phyloP scores from a whole-genome alignment of 2,797 vertebrate genomes.

The Rhyacichthys aspro region DNA sequence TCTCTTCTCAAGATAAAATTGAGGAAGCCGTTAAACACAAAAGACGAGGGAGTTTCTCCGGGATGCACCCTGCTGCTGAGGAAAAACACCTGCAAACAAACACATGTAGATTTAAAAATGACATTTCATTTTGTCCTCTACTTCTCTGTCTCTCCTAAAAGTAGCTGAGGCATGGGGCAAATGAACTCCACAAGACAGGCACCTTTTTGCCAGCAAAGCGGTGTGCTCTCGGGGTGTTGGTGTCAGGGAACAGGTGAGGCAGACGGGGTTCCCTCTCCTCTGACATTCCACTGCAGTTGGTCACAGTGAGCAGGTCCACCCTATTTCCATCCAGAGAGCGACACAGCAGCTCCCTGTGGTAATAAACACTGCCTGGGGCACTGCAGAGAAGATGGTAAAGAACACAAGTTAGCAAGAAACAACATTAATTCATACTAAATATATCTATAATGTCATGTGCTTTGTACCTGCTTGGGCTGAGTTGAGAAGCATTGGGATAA shows the following conservation, averaged over 20 bases:
- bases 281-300: constrained; percentile 90
- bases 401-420: not conserved
- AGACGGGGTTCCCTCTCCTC: constrained; percentile 90
- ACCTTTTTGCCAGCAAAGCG: constrained; percentile 90
- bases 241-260: constrained; percentile 91
- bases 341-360: constrained; percentile 95
- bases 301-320: constrained; percentile 94
- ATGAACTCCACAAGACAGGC: constrained; percentile 1
- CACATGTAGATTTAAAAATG: not conserved
- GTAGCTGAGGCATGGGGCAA: too few relatives aligned
- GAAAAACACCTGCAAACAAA: constrained; percentile 88
- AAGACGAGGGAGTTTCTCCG: constrained; percentile 95
- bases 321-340: constrained; percentile 91
- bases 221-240: constrained; percentile 84
- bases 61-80: constrained; percentile 97
- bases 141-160: too few relatives aligned
- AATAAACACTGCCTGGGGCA: constrained; percentile 86
- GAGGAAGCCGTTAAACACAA: constrained; percentile 96
- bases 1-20: constrained; percentile 92
- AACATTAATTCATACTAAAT: not conserved
- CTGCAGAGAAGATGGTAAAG: constrained; percentile 44
- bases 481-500: constrained; percentile 78
- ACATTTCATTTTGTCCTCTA: too few relatives aligned
- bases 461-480: constrained; percentile 85
- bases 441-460: not conserved